Evolutionary conservation across 2,113 vertebrate species (phyloP).

Genomic region (Etheostoma spectabile): DNA sequence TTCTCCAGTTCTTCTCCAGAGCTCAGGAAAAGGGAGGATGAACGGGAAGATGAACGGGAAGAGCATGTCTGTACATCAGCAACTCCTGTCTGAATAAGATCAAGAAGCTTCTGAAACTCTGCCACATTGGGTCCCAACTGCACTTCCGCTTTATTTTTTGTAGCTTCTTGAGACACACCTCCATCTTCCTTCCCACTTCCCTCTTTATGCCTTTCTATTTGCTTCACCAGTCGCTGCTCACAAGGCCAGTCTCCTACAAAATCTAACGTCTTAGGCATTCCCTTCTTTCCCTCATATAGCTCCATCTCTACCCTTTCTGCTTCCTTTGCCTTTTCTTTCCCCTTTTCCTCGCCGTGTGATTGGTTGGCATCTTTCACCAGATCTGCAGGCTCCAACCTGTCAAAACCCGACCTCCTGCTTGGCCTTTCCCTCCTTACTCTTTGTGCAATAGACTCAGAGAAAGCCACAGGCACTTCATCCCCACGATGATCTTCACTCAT

Average conservation of each 20-base stretch:
- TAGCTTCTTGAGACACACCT: slow-evolving; percentile 13
- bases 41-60: slow-evolving; percentile 27
- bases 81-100: slow-evolving; percentile 76
- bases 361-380: slow-evolving; percentile 58
- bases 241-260: slow-evolving; percentile 95
- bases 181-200: slow-evolving; percentile 25
- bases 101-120: slow-evolving; percentile 80
- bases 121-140: slow-evolving; percentile 37
- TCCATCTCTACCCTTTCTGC: neutral
- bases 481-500: slow-evolving; percentile 53
- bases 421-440: slow-evolving; percentile 76
- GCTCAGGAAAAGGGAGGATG: slow-evolving; percentile 26
- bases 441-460: slow-evolving; percentile 81
- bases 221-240: slow-evolving; percentile 85
- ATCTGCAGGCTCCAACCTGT: slow-evolving; percentile 50
- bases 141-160: slow-evolving; percentile 10
- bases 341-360: slow-evolving; percentile 22
- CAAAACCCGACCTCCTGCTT: slow-evolving; percentile 50
- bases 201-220: slow-evolving; percentile 54
- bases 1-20: slow-evolving; percentile 31
- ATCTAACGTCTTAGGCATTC: slow-evolving; percentile 72
- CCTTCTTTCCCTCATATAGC: slow-evolving; percentile 29
- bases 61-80: slow-evolving; percentile 24
- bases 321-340: slow-evolving; percentile 19
- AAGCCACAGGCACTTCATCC: slow-evolving; percentile 69